These are phyloP conservation scores for Semnornis frantzii DNA, from an alignment of 2,113 vertebrate species.

Conservation along the genomic window DNA sequence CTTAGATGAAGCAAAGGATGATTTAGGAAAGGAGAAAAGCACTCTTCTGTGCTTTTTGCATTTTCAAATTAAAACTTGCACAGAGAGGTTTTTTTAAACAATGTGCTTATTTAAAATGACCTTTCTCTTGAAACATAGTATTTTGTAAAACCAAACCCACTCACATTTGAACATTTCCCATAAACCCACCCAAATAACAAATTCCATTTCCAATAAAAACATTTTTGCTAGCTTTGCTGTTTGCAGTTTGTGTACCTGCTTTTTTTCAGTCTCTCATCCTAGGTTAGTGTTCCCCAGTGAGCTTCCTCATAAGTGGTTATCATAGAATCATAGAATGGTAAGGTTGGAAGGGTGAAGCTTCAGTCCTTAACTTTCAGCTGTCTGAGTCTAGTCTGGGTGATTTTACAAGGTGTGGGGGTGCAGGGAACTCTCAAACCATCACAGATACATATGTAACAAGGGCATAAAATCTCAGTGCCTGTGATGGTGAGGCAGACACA, in stretches of 20 bases:
- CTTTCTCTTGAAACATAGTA: background rate
- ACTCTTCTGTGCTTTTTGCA: background rate
- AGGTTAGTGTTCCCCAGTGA: background rate
- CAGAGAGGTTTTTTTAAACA: no score
- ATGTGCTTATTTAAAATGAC: no score
- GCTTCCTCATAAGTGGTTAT: no score
- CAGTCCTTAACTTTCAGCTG: no score
- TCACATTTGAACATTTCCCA: background rate
- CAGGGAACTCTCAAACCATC: no score
- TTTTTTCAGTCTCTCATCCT: background rate
- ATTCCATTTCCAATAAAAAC: background rate
- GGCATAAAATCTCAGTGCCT: no score
- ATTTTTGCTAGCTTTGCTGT: background rate
- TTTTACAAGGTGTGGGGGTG: no score
- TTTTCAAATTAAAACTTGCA: background rate
- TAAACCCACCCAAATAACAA: background rate
- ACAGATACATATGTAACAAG: no score
- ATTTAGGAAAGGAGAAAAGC: background rate
- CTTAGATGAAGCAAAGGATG: background rate
- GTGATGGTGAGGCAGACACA: no score
- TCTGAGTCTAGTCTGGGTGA: no score
- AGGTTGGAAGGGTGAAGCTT: no score
- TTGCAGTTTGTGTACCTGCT: background rate
- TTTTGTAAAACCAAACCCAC: background rate
- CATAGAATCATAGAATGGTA: no score